These are phyloP conservation scores for Chionodraco myersi DNA, from an alignment of 2,113 vertebrate genomes.

Conservation along the genomic window DNA sequence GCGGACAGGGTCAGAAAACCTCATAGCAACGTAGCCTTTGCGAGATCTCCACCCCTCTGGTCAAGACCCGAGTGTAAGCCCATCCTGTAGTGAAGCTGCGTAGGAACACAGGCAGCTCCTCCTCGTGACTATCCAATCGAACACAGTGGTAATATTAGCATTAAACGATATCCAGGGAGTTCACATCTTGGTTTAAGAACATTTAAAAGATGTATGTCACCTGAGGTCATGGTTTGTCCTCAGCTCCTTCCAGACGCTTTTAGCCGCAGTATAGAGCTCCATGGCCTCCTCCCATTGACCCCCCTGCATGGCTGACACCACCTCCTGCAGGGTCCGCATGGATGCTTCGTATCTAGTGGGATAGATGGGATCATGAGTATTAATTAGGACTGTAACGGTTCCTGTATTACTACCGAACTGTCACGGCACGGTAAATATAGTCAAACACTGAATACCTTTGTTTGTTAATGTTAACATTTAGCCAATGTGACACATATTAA, in stretches of 20 bases:
- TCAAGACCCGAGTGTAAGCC: conserved; percentile 90
- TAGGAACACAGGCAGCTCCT: conserved; percentile 88
- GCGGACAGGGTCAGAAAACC: conserved; percentile 75
- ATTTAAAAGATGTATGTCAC: conserved; percentile 72
- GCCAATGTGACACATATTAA: too few relatives aligned
- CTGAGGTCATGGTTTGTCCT: conserved; percentile 84
- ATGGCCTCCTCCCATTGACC: conserved; percentile 90
- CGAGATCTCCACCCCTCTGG: conserved; percentile 91
- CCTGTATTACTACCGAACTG: too few relatives aligned
- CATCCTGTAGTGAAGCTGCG: conserved; percentile 92
- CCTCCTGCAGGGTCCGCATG: conserved; percentile 85
- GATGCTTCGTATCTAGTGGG: conserved; percentile 88
- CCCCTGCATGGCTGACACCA: conserved; percentile 84
- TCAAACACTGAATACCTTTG: too few relatives aligned
- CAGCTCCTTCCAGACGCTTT: conserved; percentile 84
- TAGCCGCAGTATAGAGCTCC: conserved; percentile 83
- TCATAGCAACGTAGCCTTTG: conserved; percentile 91
- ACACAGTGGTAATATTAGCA: conserved; percentile 14
- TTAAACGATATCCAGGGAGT: background rate
- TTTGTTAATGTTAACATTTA: too few relatives aligned
- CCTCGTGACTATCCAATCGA: conserved; percentile 82
- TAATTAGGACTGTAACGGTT: background rate
- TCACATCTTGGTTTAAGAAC: background rate
- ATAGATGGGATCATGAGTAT: background rate
- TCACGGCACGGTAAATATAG: too few relatives aligned